phyloP scores from a whole-genome alignment of 2,888 invertebrate genomes.

The Nymphalis c-album region DNA sequence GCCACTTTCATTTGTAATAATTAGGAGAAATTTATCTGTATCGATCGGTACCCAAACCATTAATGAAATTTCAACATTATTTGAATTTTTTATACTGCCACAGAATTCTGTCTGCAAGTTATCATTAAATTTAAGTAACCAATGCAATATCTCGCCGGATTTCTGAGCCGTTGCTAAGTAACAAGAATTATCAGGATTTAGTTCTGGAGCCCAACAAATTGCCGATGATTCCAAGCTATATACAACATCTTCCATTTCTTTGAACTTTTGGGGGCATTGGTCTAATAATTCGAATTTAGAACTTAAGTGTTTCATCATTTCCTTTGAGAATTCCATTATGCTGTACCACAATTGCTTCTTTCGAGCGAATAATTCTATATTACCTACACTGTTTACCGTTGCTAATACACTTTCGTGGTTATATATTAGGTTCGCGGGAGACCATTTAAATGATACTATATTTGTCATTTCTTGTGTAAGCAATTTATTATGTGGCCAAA shows the following conservation, averaged over 20 bases:
- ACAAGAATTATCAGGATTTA: slow-evolving; percentile 50
- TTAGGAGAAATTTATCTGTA: slow-evolving; percentile 47
- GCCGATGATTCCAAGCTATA: slow-evolving; percentile 54
- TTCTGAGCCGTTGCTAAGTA: slow-evolving; percentile 67
- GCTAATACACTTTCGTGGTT: slow-evolving; percentile 55
- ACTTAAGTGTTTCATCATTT: slow-evolving; percentile 43
- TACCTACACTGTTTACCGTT: slow-evolving; percentile 64
- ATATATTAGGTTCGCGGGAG: slow-evolving; percentile 52
- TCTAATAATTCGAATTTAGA: slow-evolving; percentile 31
- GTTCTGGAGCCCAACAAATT: slow-evolving; percentile 58
- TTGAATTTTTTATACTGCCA: slow-evolving; percentile 42
- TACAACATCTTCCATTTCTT: slow-evolving; percentile 52
- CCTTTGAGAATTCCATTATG: slow-evolving; percentile 52
- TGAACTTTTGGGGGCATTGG: slow-evolving; percentile 43
- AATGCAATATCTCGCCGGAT: slow-evolving; percentile 58
- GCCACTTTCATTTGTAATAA: slow-evolving; percentile 56
- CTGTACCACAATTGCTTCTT: slow-evolving; percentile 48
- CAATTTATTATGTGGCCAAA: slow-evolving; percentile 64
- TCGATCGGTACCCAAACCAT: slow-evolving; percentile 55
- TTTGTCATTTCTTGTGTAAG: slow-evolving; percentile 58
- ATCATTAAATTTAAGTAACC: slow-evolving; percentile 49
- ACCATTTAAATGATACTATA: slow-evolving; percentile 56
- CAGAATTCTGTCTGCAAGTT: slow-evolving; percentile 42
- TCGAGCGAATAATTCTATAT: slow-evolving; percentile 54
- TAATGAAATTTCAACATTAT: slow-evolving; percentile 50